Base-by-base conservation (phyloP, 2,797 vertebrate genomes). In the Syngnathus rostellatus region DNA sequence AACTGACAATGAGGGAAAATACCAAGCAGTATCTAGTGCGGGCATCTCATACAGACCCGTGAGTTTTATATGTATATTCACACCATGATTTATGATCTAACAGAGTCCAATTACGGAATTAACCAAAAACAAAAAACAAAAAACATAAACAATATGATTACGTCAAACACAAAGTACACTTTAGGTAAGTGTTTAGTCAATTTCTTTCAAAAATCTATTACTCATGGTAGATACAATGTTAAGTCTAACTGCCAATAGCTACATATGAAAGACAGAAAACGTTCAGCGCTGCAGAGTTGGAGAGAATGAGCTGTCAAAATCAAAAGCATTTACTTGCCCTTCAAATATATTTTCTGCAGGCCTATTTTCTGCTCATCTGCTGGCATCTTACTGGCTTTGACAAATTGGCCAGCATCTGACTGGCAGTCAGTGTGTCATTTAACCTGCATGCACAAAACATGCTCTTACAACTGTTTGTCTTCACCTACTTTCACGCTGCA, bases 251-350 rank as follows among this genome's bases (percentile, higher is more conserved):
- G 21, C 23, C 31, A 45, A 21, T 2, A 23, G 41, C 31, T 25
- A 10, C 8, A 51, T 37, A 31, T 31, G 17, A 54, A 25, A 5
- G 16, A 51, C 10, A 68, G 0, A 50, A 65, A 63, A 50, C 40
- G 31, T 40, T 14, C 39, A 37, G 41, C 55, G 68, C 63, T 58
- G 65, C 43, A 17, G 63, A 75, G 73, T 85, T 86, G 77, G 81
- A 90, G 85, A 84, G 86, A 88, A 88, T 90, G 68, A 88, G 80
- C 86, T 89, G 87, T 91, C 85, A 89, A 88, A 89, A 78, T 82
- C 69, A 55, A 67, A 46, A 66, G 65, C 71, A 76, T 82, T 70
- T 83, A 83, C 79, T 81, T 85, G 79, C 84, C 80, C 68, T 63
- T 19, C 19, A 41, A 54, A 54, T 11, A 54, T 23, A 21, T 54